Percentiles rank a stretch among this genome's conserved stretches.
Conservation (phyloP, 2,113 vertebrate species). For the Myocastor coypus region DNA sequence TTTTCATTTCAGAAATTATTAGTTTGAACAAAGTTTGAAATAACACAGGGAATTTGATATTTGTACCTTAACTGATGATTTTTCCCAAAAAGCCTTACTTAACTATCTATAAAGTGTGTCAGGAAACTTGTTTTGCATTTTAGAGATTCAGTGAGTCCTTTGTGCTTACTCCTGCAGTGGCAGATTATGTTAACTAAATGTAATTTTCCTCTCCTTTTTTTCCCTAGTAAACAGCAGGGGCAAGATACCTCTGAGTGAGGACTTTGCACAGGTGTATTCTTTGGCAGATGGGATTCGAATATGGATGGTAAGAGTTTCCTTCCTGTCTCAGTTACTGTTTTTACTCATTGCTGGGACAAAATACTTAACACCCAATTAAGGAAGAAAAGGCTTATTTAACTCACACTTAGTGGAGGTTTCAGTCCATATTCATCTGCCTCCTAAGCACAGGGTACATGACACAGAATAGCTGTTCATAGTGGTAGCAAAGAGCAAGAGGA, state of each 20-base stretch:
- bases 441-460: no score
- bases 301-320: conserved; percentile 95
- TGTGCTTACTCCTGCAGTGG: not conserved
- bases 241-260: conserved; percentile 90
- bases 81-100: not conserved
- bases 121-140: not conserved
- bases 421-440: no score
- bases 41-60: conserved; percentile 35
- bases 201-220: conserved; percentile 62
- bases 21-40: not conserved
- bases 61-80: not conserved
- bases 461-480: no score
- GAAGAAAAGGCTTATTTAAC: no score
- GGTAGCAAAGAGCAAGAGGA: no score
- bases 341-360: no score
- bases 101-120: not conserved
- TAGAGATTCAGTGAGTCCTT: not conserved
- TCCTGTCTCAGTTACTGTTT: not conserved
- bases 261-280: conserved; percentile 94
- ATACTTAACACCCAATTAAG: no score
- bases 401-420: no score
- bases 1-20: conserved; percentile 50
- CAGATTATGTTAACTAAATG: conserved; percentile 30
- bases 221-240: conserved; percentile 92
- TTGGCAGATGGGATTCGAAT: conserved; percentile 96